Percentiles rank a stretch among this genome's conserved stretches.
These are phyloP conservation scores for Thera obeliscata DNA, from an alignment of 2,888 invertebrate genomes.

Conservation along the genomic window DNA sequence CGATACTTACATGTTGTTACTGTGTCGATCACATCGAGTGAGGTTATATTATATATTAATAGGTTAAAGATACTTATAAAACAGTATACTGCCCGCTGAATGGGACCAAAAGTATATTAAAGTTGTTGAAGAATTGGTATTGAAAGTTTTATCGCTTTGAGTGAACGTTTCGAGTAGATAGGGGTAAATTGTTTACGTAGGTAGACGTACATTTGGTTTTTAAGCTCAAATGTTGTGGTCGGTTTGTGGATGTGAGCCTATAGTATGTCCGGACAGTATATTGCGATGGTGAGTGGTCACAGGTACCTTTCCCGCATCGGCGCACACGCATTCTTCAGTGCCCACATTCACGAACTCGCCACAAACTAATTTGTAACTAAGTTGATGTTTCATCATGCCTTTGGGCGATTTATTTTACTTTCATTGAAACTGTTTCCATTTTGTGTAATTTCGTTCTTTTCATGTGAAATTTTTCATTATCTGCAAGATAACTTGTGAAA, in stretches of 20 bases:
- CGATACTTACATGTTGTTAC: slow-evolving; percentile 66
- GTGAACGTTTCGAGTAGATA: slow-evolving; percentile 74
- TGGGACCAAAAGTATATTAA: slow-evolving; percentile 78
- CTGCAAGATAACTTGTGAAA: slow-evolving; percentile 71
- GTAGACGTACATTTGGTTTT: slow-evolving; percentile 48
- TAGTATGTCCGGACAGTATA: slow-evolving; percentile 15
- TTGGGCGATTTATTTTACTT: slow-evolving; percentile 41
- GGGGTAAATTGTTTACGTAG: slow-evolving; percentile 62
- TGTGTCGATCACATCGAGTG: slow-evolving; percentile 66
- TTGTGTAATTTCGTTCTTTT: slow-evolving; percentile 38
- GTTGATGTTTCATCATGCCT: slow-evolving; percentile 43
- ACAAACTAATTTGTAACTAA: slow-evolving; percentile 44
- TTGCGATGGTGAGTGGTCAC: slow-evolving; percentile 11
- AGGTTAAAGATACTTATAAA: slow-evolving; percentile 40
- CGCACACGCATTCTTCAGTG: slow-evolving; percentile 26
- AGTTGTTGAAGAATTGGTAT: slow-evolving; percentile 65
- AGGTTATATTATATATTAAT: slow-evolving; percentile 63
- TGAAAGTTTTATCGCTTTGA: slow-evolving; percentile 74
- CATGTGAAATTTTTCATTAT: slow-evolving; percentile 50
- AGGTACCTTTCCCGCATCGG: slow-evolving; percentile 15
- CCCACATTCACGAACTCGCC: slow-evolving; percentile 31
- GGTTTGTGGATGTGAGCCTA: slow-evolving; percentile 27
- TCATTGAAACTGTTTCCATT: slow-evolving; percentile 38
- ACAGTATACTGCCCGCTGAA: slow-evolving; percentile 48
- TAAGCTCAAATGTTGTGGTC: slow-evolving; percentile 65